A percentile compares a stretch with the other conserved stretches of the same genome.
Conservation (phyloP, 2,888 invertebrate species). For the Gymnoscelis rufifasciata region DNA sequence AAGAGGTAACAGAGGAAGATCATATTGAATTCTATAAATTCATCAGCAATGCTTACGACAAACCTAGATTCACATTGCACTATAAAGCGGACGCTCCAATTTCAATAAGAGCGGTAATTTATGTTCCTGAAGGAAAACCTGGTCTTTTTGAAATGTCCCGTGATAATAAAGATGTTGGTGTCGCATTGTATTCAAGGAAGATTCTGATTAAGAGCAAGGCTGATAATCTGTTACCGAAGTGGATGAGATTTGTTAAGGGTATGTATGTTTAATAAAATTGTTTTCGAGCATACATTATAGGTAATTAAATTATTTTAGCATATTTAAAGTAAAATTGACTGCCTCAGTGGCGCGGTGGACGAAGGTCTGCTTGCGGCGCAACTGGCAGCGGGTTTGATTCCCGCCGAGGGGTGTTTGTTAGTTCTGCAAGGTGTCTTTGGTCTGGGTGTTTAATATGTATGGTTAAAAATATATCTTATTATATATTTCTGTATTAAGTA, state of each 20-base stretch:
- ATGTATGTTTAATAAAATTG: too few species aligned
- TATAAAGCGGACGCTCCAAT: constrained; percentile 96
- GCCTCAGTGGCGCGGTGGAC: too few species aligned
- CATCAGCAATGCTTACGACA: constrained; percentile 90
- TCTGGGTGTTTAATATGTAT: too few species aligned
- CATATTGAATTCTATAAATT: constrained; percentile 96
- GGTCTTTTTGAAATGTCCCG: constrained; percentile 94
- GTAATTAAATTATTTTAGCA: too few species aligned
- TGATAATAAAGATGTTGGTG: constrained; percentile 89
- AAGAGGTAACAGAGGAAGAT: constrained; percentile 89
- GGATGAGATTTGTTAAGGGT: constrained; percentile 97
- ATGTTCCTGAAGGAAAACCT: constrained; percentile 96
- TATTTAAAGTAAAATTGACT: too few species aligned
- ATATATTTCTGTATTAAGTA: too few species aligned
- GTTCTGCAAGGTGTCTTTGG: too few species aligned
- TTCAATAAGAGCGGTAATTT: constrained; percentile 92
- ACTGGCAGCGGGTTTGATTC: too few species aligned
- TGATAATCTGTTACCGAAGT: constrained; percentile 94
- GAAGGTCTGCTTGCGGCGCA: too few species aligned
- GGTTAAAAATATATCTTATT: too few species aligned
- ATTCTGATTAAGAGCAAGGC: constrained; percentile 95
- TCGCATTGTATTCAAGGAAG: constrained; percentile 94
- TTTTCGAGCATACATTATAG: too few species aligned
- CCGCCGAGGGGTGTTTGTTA: too few species aligned
- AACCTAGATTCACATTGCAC: constrained; percentile 93